These are phyloP conservation scores for Lobophora halterata DNA, from an alignment of 2,888 invertebrate species.

Conservation along the genomic window DNA sequence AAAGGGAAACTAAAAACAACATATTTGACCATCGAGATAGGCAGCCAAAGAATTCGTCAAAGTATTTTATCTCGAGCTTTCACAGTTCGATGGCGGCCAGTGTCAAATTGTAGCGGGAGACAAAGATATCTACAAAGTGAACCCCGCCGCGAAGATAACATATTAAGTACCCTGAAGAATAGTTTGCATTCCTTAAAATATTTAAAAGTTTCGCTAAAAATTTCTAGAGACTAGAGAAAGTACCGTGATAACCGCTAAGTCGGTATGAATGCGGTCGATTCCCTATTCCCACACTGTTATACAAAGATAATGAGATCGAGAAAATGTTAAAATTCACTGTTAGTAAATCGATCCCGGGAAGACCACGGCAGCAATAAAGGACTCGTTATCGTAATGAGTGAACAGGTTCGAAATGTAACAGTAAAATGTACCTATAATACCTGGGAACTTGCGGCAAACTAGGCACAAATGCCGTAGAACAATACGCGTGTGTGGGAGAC, in stretches of 20 bases:
- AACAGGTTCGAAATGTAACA: conserved; percentile 28
- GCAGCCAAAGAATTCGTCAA: conserved; percentile 71
- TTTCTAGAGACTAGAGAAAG: conserved; percentile 32
- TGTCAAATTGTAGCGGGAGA: conserved; percentile 72
- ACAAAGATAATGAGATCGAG: conserved; percentile 38
- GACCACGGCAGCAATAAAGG: conserved; percentile 27
- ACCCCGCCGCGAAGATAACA: conserved; percentile 27
- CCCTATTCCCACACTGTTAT: conserved; percentile 35
- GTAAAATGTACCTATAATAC: conserved; percentile 17
- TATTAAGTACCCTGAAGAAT: conserved; percentile 20
- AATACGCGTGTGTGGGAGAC: conserved; percentile 13
- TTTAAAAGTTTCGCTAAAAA: conserved; percentile 20
- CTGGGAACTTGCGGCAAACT: conserved; percentile 22
- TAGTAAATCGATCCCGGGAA: conserved; percentile 34
- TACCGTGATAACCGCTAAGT: conserved; percentile 43
- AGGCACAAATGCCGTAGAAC: conserved; percentile 3
- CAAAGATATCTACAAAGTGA: conserved; percentile 60
- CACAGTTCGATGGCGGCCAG: conserved; percentile 71
- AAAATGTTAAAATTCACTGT: conserved; percentile 39
- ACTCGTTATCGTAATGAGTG: conserved; percentile 28
- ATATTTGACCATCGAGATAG: conserved; percentile 66
- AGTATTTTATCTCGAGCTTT: conserved; percentile 73
- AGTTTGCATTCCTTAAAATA: conserved; percentile 26
- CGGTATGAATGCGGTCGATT: conserved; percentile 32
- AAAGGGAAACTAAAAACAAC: conserved; percentile 68